Evolutionary conservation across 2,113 vertebrate genomes (phyloP).

Genomic region (Sus scrofa): DNA sequence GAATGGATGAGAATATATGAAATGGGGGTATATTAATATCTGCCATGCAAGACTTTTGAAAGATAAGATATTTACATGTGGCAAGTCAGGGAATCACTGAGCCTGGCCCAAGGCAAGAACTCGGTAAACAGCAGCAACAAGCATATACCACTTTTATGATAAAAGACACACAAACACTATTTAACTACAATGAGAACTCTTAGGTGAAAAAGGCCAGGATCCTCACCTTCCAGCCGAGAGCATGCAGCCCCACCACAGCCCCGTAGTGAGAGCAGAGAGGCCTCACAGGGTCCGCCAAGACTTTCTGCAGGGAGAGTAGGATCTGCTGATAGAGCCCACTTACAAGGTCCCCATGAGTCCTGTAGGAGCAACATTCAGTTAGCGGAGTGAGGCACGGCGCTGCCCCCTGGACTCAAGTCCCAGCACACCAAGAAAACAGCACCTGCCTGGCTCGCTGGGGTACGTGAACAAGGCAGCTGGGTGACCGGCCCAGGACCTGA

Average conservation of each 20-base stretch:
- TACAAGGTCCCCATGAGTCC: constrained; percentile 94
- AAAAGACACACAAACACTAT: not conserved
- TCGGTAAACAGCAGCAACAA: not conserved
- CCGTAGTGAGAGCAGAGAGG: constrained; percentile 97
- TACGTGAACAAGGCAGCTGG: fast-evolving
- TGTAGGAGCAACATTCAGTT: constrained; percentile 66
- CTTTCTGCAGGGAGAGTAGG: constrained; percentile 95
- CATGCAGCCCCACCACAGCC: constrained; percentile 95
- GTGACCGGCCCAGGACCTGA: not conserved
- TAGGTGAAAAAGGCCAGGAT: not conserved
- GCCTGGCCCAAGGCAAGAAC: not conserved
- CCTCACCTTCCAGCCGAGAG: constrained; percentile 95
- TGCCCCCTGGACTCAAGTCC: too few relatives aligned
- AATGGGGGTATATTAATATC: too few relatives aligned
- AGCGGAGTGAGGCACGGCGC: not conserved
- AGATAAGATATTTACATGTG: not conserved
- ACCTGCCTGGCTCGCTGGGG: fast-evolving
- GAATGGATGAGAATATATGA: not conserved
- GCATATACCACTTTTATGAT: not conserved
- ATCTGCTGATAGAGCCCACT: constrained; percentile 95
- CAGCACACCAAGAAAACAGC: too few relatives aligned
- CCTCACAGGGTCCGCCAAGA: constrained; percentile 94
- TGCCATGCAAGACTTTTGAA: not conserved
- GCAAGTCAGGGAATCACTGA: not conserved
- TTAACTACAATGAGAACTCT: not conserved